Evolutionary conservation across 2,113 vertebrate species (phyloP), one percentile per base, ranked within the genome.

Genomic region (Cinclus mexicanus): DNA sequence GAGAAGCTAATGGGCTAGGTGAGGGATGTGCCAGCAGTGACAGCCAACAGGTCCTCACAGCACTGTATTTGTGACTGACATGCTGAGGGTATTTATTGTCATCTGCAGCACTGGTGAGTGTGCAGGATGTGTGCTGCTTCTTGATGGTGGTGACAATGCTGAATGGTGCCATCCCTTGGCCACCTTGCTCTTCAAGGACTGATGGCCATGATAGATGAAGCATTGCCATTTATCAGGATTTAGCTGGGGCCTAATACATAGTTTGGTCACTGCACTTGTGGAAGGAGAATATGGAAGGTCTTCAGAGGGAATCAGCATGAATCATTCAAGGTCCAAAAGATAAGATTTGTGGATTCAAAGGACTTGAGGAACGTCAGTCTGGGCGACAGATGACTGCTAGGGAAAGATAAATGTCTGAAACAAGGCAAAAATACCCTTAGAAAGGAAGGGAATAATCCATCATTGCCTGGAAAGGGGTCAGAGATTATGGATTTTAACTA

Each of bases 151-250:
- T 49, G 89, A 61, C 29, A 60, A 3, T 24, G 64, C 85, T 50
- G 35, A 70, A 50, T 0, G 0, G 11, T 6, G 1, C 44, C 31
- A 65, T 53, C 39, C n/a, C 41, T 83, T 0, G 0, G 39, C 42
- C 71, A 56, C 31, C 44, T 64, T n/a, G 52, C 12, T 86, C 63
- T 72, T 64, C 57, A 55, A 10, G 57, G 49, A 41, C 63, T 61
- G 55, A 83, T 50, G 44, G 26, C 14, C 56, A 3, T 26, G 63
- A 52, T 11, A n/a, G n/a, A 23, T 49, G 49, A 41, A 95, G 28
- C 28, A 35, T 0, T 75, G 81, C 22, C 29, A 35, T 79, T 71
- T 50, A n/a, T 60, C 61, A 85, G 74, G 44, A 39, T 9, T 41
- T 49, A 8, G 14, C 49, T 71, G 70, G 14, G 28, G 8, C 9